Conservation (phyloP, 2,888 invertebrate species). For the Thysanoteuthis rhombus region DNA sequence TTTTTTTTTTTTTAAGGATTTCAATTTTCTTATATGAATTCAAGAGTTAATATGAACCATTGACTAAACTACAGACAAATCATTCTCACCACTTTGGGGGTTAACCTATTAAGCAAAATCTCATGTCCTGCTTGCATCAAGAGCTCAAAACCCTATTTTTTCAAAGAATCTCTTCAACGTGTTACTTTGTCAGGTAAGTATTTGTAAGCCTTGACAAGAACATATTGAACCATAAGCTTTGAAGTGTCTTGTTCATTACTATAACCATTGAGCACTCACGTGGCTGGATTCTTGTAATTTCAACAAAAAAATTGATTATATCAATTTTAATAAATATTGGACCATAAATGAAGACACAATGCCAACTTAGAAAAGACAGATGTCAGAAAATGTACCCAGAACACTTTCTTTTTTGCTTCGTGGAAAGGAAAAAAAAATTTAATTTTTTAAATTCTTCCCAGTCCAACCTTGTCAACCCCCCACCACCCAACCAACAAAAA, state of each 20-base stretch:
- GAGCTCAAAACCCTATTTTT: too few relatives aligned
- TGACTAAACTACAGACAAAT: too few relatives aligned
- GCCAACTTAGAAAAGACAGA: not conserved
- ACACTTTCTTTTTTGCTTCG: not conserved
- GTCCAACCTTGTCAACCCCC: not conserved
- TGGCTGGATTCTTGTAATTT: not conserved
- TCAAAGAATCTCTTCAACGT: too few relatives aligned
- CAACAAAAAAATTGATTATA: not conserved
- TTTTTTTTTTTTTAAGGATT: too few relatives aligned
- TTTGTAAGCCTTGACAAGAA: too few relatives aligned
- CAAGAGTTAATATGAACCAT: not conserved
- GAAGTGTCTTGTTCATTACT: not conserved
- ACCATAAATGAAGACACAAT: not conserved
- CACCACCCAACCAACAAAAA: not conserved
- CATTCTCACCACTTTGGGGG: too few relatives aligned
- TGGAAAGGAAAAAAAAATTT: not conserved
- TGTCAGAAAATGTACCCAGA: not conserved
- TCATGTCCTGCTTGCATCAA: too few relatives aligned
- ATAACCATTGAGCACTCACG: not conserved
- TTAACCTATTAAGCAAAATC: too few relatives aligned
- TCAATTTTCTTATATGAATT: too few relatives aligned
- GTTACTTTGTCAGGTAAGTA: too few relatives aligned
- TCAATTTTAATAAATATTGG: constrained; percentile 12
- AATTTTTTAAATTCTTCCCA: not conserved
- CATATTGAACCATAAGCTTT: not conserved